Evolutionary conservation across 2,113 vertebrate genomes (phyloP).

Genomic region (Cinclus cinclus): DNA sequence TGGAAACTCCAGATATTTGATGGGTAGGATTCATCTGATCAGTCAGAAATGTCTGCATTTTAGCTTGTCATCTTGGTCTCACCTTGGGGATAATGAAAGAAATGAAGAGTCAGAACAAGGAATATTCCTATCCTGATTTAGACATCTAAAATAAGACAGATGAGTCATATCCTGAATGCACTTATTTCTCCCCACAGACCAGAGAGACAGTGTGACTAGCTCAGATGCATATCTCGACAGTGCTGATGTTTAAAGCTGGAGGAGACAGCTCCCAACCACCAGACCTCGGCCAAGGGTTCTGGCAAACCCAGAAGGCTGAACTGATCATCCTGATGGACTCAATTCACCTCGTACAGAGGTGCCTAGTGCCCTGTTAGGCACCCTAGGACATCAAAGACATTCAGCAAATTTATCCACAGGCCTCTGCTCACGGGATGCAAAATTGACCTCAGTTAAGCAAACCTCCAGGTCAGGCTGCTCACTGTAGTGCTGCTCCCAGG

Average conservation of each 20-base stretch:
- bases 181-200: conserved; percentile 11
- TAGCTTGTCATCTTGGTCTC: neutral
- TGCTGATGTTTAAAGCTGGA: neutral
- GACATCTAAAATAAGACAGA: conserved; percentile 44
- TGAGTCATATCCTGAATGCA: conserved; percentile 38
- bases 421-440: neutral
- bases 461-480: neutral
- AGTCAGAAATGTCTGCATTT: neutral
- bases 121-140: conserved; percentile 22
- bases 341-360: neutral
- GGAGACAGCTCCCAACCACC: neutral
- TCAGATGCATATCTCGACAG: neutral
- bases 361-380: neutral
- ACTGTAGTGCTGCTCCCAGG: neutral
- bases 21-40: neutral
- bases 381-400: neutral
- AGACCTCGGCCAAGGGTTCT: neutral
- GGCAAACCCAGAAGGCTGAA: neutral
- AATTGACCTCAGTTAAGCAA: neutral
- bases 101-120: conserved; percentile 13
- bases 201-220: neutral
- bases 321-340: neutral
- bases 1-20: neutral
- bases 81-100: neutral
- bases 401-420: neutral